phyloP scores from a whole-genome alignment of 2,797 vertebrate genomes.

The Anisognathus igniventris region DNA sequence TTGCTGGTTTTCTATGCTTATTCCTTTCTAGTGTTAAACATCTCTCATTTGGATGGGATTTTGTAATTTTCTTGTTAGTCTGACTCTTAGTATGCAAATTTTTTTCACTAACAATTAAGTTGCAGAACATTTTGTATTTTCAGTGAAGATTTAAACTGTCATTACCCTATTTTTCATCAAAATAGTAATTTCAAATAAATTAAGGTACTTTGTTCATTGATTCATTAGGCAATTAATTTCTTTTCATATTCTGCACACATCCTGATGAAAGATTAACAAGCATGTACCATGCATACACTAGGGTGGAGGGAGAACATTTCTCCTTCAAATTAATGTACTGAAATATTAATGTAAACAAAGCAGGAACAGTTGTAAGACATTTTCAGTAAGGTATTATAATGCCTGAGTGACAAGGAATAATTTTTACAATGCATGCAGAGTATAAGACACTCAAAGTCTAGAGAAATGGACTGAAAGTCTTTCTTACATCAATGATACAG shows the following conservation, averaged over 20 bases:
- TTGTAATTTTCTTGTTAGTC: not conserved
- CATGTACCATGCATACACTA: not conserved
- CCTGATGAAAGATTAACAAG: not conserved
- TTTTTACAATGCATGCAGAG: not conserved
- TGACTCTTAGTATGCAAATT: not conserved
- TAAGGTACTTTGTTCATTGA: not conserved
- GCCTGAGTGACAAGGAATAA: not conserved
- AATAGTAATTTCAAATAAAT: not conserved
- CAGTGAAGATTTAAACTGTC: not conserved
- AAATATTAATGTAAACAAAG: not conserved
- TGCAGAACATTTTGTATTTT: not conserved
- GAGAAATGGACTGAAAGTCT: not conserved
- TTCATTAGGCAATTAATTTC: not conserved
- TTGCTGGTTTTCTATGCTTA: not conserved
- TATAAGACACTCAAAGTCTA: not conserved
- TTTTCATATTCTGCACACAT: not conserved
- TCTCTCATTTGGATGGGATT: not conserved
- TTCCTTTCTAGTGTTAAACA: not conserved
- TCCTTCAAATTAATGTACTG: not conserved
- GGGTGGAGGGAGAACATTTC: not conserved
- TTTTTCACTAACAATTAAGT: not conserved
- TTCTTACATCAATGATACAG: not conserved
- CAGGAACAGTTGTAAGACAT: not conserved
- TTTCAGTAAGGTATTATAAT: not conserved
- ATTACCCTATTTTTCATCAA: not conserved